These are phyloP conservation scores for Coilia nasus DNA, from an alignment of 2,797 vertebrate species.

Conservation along the genomic window DNA sequence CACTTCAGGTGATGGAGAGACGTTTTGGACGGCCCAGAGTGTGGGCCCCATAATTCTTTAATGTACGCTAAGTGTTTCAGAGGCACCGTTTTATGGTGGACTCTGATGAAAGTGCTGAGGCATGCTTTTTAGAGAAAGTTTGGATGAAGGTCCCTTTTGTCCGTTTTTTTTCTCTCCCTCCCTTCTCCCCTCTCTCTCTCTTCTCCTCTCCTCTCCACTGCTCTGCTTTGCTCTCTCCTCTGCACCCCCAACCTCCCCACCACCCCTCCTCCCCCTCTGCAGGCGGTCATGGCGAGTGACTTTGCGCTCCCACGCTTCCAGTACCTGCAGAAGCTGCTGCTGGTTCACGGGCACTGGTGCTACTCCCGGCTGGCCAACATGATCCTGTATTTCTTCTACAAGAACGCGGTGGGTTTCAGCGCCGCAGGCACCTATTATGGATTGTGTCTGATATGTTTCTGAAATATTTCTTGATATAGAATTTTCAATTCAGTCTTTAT, in stretches of 20 bases:
- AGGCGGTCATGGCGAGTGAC: constrained; percentile 99
- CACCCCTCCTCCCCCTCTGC: not conserved
- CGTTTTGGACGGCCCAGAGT: constrained; percentile 5
- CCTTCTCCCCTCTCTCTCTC: too few relatives aligned
- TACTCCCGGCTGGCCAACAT: constrained; percentile 96
- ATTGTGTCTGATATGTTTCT: not conserved
- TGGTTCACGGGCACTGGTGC: constrained; percentile 98
- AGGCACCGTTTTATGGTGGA: constrained; percentile 5
- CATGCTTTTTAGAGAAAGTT: not conserved
- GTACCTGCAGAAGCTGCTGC: constrained; percentile 91
- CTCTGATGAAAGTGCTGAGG: constrained; percentile 5
- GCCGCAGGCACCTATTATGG: not conserved
- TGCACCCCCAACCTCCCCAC: not conserved
- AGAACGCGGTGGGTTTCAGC: constrained; percentile 80
- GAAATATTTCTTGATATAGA: too few relatives aligned
- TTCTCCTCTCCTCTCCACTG: too few relatives aligned
- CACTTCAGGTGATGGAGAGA: constrained; percentile 18
- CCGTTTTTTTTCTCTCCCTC: not conserved
- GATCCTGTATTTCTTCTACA: constrained; percentile 99
- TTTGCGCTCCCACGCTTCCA: constrained; percentile 93
- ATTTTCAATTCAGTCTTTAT: not conserved
- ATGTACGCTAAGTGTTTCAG: constrained; percentile 6
- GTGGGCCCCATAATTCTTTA: not conserved
- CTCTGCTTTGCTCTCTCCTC: not conserved
- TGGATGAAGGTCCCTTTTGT: constrained; percentile 4